Base-by-base conservation (phyloP, 2,888 invertebrate genomes). In the Seladonia tumulorum region DNA sequence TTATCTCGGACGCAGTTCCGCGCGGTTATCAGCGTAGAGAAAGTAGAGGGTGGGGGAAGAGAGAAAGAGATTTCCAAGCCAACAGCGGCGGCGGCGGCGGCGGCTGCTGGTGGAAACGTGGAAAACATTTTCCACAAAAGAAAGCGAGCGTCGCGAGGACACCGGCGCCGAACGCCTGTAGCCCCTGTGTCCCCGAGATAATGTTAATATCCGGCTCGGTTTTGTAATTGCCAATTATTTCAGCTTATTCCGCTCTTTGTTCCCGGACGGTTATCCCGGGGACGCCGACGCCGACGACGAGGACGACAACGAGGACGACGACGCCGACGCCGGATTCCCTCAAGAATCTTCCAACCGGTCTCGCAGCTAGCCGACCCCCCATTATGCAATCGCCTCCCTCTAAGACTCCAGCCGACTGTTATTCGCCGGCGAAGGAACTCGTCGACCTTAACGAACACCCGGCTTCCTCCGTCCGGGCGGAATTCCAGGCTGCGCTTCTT, bases 141-240 rank as follows among this genome's bases (percentile, higher is more conserved):
- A 88, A 88, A 87, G 57, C 82, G 29, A 25, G 77, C 77, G 18
- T 57, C 12, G 57, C 12, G n/a, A n/a, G 57, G 57, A 57, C 12
- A n/a, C 57, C n/a, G 63, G 16, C 82, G 87, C 74, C 76, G 76
- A 73, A 83, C 78, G 60, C 18, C 73, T 8, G 80, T 8, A 76
- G 47, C 68, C 53, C 29, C 76, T 76, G 77, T 22, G 70, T 79
- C 76, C 78, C 80, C 79, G 87, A 92, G 93, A 93, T 93, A 93
- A 93, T 92, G 93, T 91, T 92, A 93, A 93, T 93, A 93, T 92
- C 91, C 89, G 81, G 88, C 91, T 89, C 87, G 90, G 92, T 90
- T 93, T 92, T 92, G 90, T 93, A 93, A 93, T 93, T 93, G 93
- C 87, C 93, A 93, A 93, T 93, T 93, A 93, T 92, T 93, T 93